Conservation (phyloP, 2,888 invertebrate species). For the Eustalomyia histrio region DNA sequence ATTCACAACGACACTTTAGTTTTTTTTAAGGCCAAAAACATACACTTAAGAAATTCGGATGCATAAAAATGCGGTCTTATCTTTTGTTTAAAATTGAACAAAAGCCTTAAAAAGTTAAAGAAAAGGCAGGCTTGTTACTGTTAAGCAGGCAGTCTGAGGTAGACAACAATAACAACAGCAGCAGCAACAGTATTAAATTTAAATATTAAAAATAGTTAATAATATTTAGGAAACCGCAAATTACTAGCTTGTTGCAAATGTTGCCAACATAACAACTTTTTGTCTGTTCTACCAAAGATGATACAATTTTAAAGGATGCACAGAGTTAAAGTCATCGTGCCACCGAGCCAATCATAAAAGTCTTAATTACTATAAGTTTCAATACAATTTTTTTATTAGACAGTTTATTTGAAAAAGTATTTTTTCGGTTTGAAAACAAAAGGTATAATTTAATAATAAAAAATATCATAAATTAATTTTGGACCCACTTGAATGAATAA, state of each 20-base stretch:
- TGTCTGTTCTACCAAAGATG: too few species aligned
- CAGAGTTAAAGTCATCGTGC: too few species aligned
- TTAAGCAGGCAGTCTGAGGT: conserved; percentile 42
- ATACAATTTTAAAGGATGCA: too few species aligned
- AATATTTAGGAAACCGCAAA: conserved; percentile 64
- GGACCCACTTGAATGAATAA: too few species aligned
- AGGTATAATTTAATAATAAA: too few species aligned
- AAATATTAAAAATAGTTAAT: conserved; percentile 35
- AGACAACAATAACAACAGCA: conserved; percentile 1
- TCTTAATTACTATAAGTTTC: too few species aligned
- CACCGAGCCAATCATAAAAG: too few species aligned
- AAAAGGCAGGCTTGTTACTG: conserved; percentile 54
- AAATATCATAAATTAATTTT: too few species aligned
- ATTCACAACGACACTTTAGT: conserved; percentile 40
- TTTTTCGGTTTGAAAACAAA: too few species aligned
- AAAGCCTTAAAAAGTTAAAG: conserved; percentile 11
- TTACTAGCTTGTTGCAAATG: conserved; percentile 61
- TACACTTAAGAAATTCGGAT: conserved; percentile 47
- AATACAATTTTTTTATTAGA: too few species aligned
- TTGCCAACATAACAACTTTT: conserved; percentile 56
- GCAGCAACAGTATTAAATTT: neutral
- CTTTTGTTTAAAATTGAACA: conserved; percentile 39
- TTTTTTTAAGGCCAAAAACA: conserved; percentile 36
- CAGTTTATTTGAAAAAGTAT: too few species aligned
- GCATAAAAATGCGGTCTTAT: conserved; percentile 53